Conservation (phyloP, 2,113 vertebrate species). For the Anarhynchus alexandrinus region DNA sequence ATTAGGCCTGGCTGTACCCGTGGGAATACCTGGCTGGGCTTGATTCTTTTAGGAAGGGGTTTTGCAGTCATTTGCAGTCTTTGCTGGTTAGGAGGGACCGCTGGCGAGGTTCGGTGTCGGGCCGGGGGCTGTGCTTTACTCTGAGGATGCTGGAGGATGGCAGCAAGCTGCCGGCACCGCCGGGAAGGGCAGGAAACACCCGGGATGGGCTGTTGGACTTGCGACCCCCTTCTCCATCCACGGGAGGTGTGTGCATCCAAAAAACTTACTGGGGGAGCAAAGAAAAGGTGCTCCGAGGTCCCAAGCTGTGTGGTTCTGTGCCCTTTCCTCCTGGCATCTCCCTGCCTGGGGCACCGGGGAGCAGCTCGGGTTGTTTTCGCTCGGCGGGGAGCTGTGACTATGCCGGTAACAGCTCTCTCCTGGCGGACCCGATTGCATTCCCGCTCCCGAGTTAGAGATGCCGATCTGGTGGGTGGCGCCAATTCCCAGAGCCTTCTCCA, state of each 20-base stretch:
- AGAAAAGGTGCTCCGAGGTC: neutral
- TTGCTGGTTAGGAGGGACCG: accelerated
- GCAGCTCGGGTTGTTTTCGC: neutral
- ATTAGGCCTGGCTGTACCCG: neutral
- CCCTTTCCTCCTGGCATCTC: neutral
- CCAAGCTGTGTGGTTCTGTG: neutral
- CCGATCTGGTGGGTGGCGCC: neutral
- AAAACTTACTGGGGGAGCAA: neutral
- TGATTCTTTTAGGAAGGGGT: neutral
- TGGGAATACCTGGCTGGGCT: neutral
- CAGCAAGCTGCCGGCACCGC: neutral
- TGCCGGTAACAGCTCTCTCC: neutral
- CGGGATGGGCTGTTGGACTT: neutral
- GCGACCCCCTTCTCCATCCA: neutral
- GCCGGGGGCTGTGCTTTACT: neutral
- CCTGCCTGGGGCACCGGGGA: neutral
- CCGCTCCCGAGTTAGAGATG: neutral
- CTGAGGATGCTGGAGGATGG: neutral
- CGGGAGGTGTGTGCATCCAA: accelerated
- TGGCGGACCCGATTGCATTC: neutral
- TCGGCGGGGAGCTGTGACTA: neutral
- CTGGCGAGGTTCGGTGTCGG: neutral
- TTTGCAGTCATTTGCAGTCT: neutral
- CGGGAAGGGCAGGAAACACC: neutral
- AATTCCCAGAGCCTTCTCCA: conserved; percentile 17